These are phyloP conservation scores for Lanistes nyassanus DNA, from an alignment of 1,140 invertebrate genomes.

Conservation along the genomic window DNA sequence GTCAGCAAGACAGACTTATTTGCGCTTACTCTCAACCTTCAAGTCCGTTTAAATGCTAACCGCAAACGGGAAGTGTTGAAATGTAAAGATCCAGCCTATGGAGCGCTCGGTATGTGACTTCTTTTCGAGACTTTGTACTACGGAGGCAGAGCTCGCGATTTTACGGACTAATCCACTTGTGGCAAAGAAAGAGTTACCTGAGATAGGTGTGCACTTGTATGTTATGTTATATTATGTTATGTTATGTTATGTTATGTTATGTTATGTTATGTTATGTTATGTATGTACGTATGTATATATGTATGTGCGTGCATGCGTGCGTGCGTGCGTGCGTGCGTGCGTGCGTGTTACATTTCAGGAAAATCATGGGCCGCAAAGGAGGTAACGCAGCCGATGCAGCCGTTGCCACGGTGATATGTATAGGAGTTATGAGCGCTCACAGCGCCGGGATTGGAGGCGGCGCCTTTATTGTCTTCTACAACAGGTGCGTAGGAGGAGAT, in stretches of 20 bases:
- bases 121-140: background rate
- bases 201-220: background rate
- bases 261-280: background rate
- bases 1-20: too few species aligned
- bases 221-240: background rate
- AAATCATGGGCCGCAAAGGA: conserved; percentile 3
- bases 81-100: too few species aligned
- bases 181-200: background rate
- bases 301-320: background rate
- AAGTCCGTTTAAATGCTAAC: too few species aligned
- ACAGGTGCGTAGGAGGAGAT: conserved; percentile 58
- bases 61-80: too few species aligned
- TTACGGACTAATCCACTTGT: background rate
- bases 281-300: background rate
- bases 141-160: background rate
- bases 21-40: too few species aligned
- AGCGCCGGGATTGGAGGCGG: conserved; percentile 91
- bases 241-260: background rate
- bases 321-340: conserved; percentile 6
- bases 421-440: conserved; percentile 83
- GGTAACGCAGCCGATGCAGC: conserved; percentile 84
- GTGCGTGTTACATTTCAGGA: background rate
- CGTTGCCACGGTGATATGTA: conserved; percentile 84
- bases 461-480: conserved; percentile 85
- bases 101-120: background rate